Evolutionary conservation across 2,797 vertebrate species (phyloP), one percentile per base, ranked within the genome.

Genomic region (Sparidentex hasta): DNA sequence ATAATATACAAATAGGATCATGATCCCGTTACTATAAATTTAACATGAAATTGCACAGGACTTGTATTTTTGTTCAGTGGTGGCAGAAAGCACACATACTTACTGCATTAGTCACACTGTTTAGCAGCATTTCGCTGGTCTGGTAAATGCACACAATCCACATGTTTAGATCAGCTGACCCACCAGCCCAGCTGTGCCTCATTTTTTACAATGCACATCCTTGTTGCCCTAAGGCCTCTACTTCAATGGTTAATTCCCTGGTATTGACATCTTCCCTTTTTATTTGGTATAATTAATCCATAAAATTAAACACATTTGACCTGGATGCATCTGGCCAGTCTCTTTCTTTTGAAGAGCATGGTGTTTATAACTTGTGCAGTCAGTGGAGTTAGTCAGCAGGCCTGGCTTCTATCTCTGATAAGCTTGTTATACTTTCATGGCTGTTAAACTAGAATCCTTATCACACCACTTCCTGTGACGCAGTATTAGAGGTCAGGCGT

Each of bases 321-420:
- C 2, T 13, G 12, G 17, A 44, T 52, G 25, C 8, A 43, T 20
- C 21, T 43, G 13, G 13, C 17, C n/a, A 7, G 25, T 33, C 51
- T 75, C 29, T 61, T 58, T 65, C 27, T 27, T 41, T 43, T 41
- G 46, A 64, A 55, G 11, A 16, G 41, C 14, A 25, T 50, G 66
- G 16, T 47, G 38, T 18, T 51, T 29, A 27, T 44, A 57, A 64
- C 38, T 47, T 58, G 5, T 54, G 27, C 59, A 27, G 61, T 62
- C 58, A 52, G 7, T 50, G 2, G 17, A 41, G 65, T 84, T 66
- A 64, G 29, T 88, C 71, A 76, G 21, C 55, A 63, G 47, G 57
- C 80, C 80, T 83, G 84, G 61, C 48, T 65, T 82, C 20, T 76
- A 11, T 83, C 78, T 62, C 57, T 67, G 76, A 75, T 79, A 74